Evolutionary conservation across 2,113 vertebrate species (phyloP), one percentile per base, ranked within the genome.

Genomic region (Fregata magnificens): DNA sequence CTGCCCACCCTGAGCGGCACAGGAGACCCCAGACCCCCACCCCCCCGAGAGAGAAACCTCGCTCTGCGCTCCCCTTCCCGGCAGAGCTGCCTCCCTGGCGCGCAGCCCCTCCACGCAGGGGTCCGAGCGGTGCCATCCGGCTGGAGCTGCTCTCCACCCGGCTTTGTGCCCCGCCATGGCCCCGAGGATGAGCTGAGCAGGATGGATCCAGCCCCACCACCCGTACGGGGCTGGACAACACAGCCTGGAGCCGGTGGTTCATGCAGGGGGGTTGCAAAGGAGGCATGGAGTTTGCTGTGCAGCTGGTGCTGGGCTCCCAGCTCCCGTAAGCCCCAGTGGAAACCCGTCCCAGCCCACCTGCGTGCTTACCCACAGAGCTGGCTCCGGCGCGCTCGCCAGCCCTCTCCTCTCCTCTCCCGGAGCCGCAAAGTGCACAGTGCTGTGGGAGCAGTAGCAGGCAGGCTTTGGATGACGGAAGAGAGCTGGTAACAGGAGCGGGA

Each of bases 221-320:
- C 61, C 8, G 0, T 24, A 24, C 1, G 3, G 65, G 40, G 40
- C 53, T 42, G 69, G 8, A 19, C 21, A 38, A 0, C 11, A 5
- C 93, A 56, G 80, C 71, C 45, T 4, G 4, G 73, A 24, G 72
- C 77, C 5, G 13, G 9, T 10, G 85, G 12, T 2, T 73, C 56
- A 1, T 8, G 24, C 25, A 31, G 56, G 6, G 77, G 72, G 38
- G 6, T 20, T 28, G 25, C n/a, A 8, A 36, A 67, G 72, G 65
- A 19, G 47, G 38, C 38, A 4, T n/a, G 1, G 91, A 95, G 83
- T 63, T 45, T 24, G 63, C 28, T 9, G 69, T 24, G 72, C 62
- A 38, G 70, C n/a, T 5, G 2, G 12, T 10, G 50, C 42, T 62
- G 87, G 59, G 13, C 22, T 77, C 29, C 19, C 82, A 22, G 90